Conservation (phyloP, 2,797 vertebrate genomes). For the Danio kyathit region DNA sequence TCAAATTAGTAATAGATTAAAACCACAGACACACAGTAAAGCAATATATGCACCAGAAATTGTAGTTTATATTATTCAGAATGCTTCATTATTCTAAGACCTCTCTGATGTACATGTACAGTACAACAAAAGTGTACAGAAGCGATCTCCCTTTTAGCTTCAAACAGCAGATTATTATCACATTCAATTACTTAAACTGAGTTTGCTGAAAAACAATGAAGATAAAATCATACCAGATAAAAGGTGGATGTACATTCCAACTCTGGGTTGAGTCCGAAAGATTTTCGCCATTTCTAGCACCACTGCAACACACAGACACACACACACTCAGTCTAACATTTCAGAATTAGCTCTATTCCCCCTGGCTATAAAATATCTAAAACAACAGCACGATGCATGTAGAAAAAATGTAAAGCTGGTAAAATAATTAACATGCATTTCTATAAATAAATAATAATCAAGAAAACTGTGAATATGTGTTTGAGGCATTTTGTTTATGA, state of each 20-base stretch:
- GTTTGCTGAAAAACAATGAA: not conserved
- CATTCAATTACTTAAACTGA: not conserved
- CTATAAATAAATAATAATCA: not conserved
- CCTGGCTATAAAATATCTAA: not conserved
- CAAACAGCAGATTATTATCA: not conserved
- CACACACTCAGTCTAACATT: slow-evolving; percentile 35
- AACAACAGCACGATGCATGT: slow-evolving; percentile 16
- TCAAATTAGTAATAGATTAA: slow-evolving; percentile 19
- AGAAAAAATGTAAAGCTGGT: not conserved
- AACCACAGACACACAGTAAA: not conserved
- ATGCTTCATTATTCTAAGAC: not conserved
- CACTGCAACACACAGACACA: slow-evolving; percentile 55
- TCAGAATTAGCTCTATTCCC: slow-evolving; percentile 36
- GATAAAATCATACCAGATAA: slow-evolving; percentile 48
- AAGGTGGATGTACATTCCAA: slow-evolving; percentile 15
- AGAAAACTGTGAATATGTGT: not conserved
- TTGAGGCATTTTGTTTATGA: not conserved
- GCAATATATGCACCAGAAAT: not conserved
- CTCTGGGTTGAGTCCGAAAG: slow-evolving; percentile 23
- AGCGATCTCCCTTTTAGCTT: not conserved
- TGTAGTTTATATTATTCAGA: not conserved
- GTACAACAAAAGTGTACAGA: not conserved
- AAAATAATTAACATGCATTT: not conserved
- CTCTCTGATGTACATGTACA: not conserved
- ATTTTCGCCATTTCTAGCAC: slow-evolving; percentile 53